phyloP scores from a whole-genome alignment of 2,113 vertebrate genomes.

The Phoenicopterus ruber region DNA sequence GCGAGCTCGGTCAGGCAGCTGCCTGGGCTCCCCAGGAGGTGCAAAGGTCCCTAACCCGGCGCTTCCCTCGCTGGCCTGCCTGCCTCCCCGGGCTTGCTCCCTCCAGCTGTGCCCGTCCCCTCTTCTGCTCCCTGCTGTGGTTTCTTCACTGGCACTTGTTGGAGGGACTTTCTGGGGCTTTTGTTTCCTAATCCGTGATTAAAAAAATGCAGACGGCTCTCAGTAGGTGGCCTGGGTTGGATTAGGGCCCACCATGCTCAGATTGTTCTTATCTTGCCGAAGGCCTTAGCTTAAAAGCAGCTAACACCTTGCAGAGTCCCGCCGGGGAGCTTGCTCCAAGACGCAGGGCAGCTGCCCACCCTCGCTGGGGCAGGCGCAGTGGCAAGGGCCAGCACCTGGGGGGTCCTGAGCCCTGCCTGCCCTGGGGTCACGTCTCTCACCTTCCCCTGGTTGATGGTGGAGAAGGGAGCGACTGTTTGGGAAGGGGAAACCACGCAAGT shows the following conservation, averaged over 20 bases:
- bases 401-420: not conserved
- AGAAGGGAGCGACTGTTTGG: not conserved
- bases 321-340: not conserved
- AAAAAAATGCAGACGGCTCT: not conserved
- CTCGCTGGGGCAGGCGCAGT: rapidly evolving
- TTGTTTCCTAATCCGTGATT: not conserved
- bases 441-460: not conserved
- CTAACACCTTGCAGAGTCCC: rapidly evolving
- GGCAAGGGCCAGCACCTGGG: not conserved
- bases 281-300: not conserved
- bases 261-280: not conserved
- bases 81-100: not conserved
- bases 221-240: not conserved
- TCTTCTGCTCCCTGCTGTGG: not conserved
- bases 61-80: not conserved
- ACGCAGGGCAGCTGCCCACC: not conserved
- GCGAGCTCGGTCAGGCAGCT: not conserved
- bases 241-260: not conserved
- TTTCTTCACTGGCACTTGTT: not conserved
- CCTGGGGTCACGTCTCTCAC: not conserved
- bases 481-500: not conserved
- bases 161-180: not conserved
- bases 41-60: not conserved
- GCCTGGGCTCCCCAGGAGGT: not conserved
- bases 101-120: not conserved